Evolutionary conservation across 2,113 vertebrate genomes (phyloP), one percentile per base, ranked within the genome.

Genomic region (Archilochus colubris): DNA sequence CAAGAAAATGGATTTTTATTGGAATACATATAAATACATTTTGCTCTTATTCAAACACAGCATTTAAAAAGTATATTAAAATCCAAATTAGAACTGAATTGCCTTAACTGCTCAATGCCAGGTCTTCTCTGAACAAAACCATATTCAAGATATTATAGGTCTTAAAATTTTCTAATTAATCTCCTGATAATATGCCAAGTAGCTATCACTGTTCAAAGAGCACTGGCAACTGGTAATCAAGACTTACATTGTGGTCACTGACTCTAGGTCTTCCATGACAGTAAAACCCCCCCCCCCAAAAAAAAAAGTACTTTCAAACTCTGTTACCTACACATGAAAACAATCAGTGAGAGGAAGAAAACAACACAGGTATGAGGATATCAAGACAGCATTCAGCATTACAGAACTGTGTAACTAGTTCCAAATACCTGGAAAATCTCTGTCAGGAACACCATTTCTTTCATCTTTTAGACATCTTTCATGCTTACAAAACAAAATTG

Each of bases 21-120:
- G 62, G 53, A 92, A 95, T 79, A 59, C 22, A 3, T 93, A 89
- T 74, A 40, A 40, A 40, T 40, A 40, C 40, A 91, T 83, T 80
- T 82, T 77, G 13, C 38, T 81, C 38, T 72, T 84, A 79, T 63
- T 91, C 88, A 91, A 94, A 94, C 25, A 77, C 9, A 33, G 36
- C n/a, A 62, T 82, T 89, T 61, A 88, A 94, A 87, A 91, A 87
- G 54, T 62, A 58, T 83, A 96, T 96, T 89, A 27, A 73, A 94
- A 95, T 59, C 51, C 80, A 89, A 77, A 92, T 91, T 89, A 92
- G 38, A 94, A 81, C 2, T 61, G 5, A 93, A 76, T 83, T 89
- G 11, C 76, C n/a, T 77, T 83, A 79, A 70, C 36, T 81, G 22
- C 81, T 70, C 43, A 43, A 14, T 57, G 59, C 19, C 59, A 58